phyloP scores from a whole-genome alignment of 2,113 vertebrate genomes.

The Upupa epops region DNA sequence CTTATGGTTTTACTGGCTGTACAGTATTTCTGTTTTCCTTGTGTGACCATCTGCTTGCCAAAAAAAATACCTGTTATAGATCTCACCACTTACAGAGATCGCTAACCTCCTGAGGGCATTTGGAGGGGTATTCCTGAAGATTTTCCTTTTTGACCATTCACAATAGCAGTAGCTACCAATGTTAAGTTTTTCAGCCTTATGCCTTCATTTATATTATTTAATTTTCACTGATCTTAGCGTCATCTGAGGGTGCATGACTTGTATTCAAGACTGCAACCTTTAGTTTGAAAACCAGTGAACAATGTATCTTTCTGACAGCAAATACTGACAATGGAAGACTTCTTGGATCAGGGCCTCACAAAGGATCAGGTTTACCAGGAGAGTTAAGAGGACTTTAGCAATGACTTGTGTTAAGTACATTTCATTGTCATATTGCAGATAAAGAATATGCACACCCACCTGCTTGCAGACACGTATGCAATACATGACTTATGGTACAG shows the following conservation, averaged over 20 bases:
- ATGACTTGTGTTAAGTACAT: not conserved
- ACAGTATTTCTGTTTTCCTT: not conserved
- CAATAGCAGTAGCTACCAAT: not conserved
- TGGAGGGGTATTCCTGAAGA: not conserved
- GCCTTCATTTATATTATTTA: not conserved
- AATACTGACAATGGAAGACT: not conserved
- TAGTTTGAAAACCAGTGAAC: not conserved
- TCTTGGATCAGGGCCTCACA: not conserved
- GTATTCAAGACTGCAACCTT: not conserved
- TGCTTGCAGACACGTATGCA: not conserved
- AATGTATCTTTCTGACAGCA: not conserved
- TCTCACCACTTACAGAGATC: not conserved
- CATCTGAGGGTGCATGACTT: not conserved
- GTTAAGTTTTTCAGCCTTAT: not conserved
- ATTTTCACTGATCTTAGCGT: not conserved
- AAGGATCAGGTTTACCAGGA: not conserved
- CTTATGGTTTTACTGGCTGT: not conserved
- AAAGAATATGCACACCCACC: not conserved
- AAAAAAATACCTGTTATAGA: not conserved
- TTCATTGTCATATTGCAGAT: not conserved
- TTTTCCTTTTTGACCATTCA: not conserved
- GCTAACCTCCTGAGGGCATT: fast-evolving
- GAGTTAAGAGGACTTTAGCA: not conserved
- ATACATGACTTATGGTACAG: not conserved
- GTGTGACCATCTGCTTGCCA: not conserved